A percentile compares a stretch with the other conserved stretches of the same genome.
phyloP scores from a whole-genome alignment of 1,140 invertebrate species.

The Eupristina koningsbergeri region DNA sequence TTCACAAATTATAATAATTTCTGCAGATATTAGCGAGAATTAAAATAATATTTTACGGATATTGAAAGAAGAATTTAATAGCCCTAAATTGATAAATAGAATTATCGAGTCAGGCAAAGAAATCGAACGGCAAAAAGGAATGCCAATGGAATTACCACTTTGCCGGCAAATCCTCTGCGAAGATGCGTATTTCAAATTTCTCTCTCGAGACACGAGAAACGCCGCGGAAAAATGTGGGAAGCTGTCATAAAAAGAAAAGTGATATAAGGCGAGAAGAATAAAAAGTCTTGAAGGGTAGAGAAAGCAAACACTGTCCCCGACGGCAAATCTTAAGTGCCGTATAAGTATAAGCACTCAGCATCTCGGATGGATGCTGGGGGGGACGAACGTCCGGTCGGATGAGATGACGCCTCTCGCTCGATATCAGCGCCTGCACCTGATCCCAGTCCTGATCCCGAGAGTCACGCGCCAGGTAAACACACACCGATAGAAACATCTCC shows the following conservation, averaged over 20 bases:
- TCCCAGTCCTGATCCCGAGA: too few relatives aligned
- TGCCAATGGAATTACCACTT: too few relatives aligned
- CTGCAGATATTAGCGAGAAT: too few relatives aligned
- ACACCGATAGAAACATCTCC: background rate
- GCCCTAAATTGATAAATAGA: too few relatives aligned
- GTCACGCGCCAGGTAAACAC: constrained; percentile 13
- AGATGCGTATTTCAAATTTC: background rate
- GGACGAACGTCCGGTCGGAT: background rate
- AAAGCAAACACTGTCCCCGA: background rate
- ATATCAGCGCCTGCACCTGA: background rate
- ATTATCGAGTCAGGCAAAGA: too few relatives aligned
- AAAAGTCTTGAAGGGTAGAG: background rate
- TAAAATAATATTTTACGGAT: too few relatives aligned
- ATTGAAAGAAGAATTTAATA: too few relatives aligned
- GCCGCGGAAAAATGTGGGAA: too few relatives aligned
- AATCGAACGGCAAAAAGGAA: too few relatives aligned
- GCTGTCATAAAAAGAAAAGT: background rate
- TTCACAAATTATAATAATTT: too few relatives aligned
- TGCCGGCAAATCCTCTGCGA: too few relatives aligned
- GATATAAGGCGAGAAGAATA: background rate
- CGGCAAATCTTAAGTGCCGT: background rate
- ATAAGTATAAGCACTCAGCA: background rate
- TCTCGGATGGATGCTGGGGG: constrained; percentile 18
- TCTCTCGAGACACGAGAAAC: background rate
- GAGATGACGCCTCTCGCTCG: background rate